A percentile compares a stretch with the other conserved stretches of the same genome.
phyloP scores from a whole-genome alignment of 1,140 invertebrate genomes.

The Camponotus floridanus region DNA sequence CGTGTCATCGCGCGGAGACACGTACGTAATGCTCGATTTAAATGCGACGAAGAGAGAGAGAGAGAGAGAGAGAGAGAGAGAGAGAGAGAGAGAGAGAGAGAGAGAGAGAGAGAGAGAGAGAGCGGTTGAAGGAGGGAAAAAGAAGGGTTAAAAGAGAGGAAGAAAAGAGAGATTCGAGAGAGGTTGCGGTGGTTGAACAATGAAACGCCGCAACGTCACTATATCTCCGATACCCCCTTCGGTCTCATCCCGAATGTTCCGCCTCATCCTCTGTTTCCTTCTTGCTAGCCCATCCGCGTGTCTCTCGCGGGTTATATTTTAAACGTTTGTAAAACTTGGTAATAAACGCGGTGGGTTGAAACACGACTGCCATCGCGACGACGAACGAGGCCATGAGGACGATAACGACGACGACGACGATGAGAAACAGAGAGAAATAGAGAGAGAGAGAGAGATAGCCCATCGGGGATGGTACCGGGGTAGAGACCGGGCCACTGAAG shows the following conservation, averaged over 20 bases:
- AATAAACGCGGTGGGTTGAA: conserved; percentile 78
- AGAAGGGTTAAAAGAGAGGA: neutral
- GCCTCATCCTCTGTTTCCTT: conserved; percentile 54
- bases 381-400: conserved; percentile 75
- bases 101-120: conserved; percentile 25
- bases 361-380: conserved; percentile 65
- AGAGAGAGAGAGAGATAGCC: conserved; percentile 49
- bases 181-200: conserved; percentile 72
- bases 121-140: neutral
- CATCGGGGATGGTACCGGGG: conserved; percentile 51
- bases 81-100: conserved; percentile 5
- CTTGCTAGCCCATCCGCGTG: conserved; percentile 8
- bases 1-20: conserved; percentile 74
- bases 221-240: conserved; percentile 65
- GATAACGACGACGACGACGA: conserved; percentile 54
- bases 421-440: conserved; percentile 2
- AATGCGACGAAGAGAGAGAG: conserved; percentile 41
- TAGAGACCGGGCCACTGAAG: conserved; percentile 77
- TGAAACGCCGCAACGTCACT: conserved; percentile 60
- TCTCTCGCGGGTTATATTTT: conserved; percentile 72
- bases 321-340: conserved; percentile 79
- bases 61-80: neutral
- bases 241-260: conserved; percentile 16
- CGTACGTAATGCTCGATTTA: conserved; percentile 55
- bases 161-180: conserved; percentile 5